Evolutionary conservation across 2,888 invertebrate genomes (phyloP), one percentile per base, ranked within the genome.

Genomic region (Digitonthophagus gazella): DNA sequence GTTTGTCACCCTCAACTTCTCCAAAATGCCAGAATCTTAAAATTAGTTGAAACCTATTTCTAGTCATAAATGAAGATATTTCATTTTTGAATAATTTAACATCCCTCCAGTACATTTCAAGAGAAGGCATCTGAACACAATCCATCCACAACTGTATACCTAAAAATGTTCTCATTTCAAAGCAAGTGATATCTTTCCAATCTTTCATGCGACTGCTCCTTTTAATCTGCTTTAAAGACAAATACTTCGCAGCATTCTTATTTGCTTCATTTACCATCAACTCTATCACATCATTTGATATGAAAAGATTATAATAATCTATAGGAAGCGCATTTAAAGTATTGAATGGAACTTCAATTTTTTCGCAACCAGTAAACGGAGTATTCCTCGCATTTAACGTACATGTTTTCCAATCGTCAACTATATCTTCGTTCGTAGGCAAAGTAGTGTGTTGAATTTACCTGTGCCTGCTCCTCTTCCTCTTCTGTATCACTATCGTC

Each of bases 111-210:
- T 66, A 66, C 22, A 65, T 57, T 57, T 69, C 69, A 14, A 69
- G 58, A 67, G 66, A 69, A 55, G 58, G 69, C 69, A 69, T 69
- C 55, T 68, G 57, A 57, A 68, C 68, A 65, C 65, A 56, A 28
- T 58, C 58, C 66, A 69, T 64, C 65, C 58, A 69, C 58, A 69
- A 58, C 28, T 66, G 3, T 57, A 69, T 57, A 58, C 69, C 69
- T 54, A 69, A 58, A 69, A 64, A 69, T 66, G 55, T 58, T 66
- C 66, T 66, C 65, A 69, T 66, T 67, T 69, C 66, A 4, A 19
- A 15, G 18, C 16, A 8, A 28, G 66, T 58, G 56, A 66, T 69
- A 28, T 69, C 65, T 66, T 58, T 69, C 69, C 69, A 69, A 22
- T 66, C n/a, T 66, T 57, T 69, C 28, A 66, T 66, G 14, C 58